Conservation (phyloP, 2,113 vertebrate species). For the Athene cunicularia region DNA sequence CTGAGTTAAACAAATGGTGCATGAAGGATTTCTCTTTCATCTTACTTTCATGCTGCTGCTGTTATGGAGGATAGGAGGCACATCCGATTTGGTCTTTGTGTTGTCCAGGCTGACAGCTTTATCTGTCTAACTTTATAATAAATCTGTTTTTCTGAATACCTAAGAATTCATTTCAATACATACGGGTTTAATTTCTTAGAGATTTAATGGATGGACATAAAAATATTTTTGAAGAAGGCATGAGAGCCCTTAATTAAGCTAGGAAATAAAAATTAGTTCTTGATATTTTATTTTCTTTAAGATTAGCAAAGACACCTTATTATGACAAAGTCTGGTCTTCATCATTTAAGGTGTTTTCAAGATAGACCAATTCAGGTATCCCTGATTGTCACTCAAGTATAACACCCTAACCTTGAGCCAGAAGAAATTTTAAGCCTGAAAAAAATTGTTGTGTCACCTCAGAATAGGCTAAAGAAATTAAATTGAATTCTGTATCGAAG, state of each 20-base stretch:
- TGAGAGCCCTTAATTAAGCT: neutral
- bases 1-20: neutral
- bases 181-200: neutral
- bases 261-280: neutral
- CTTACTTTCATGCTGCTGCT: neutral
- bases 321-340: neutral
- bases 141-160: neutral
- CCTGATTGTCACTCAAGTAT: neutral
- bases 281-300: neutral
- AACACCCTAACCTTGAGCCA: neutral
- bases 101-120: neutral
- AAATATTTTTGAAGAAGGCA: neutral
- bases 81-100: neutral
- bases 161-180: neutral
- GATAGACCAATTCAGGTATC: neutral
- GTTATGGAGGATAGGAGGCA: neutral
- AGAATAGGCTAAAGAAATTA: constrained; percentile 14
- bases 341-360: neutral
- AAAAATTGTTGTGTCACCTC: neutral
- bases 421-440: neutral
- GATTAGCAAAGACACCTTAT: neutral
- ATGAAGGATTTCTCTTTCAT: neutral
- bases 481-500: constrained; percentile 7
- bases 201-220: neutral
- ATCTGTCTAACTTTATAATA: neutral